Percentiles rank a stretch among this genome's conserved stretches.
phyloP scores from a whole-genome alignment of 2,888 invertebrate genomes.

The Acheta domesticus region DNA sequence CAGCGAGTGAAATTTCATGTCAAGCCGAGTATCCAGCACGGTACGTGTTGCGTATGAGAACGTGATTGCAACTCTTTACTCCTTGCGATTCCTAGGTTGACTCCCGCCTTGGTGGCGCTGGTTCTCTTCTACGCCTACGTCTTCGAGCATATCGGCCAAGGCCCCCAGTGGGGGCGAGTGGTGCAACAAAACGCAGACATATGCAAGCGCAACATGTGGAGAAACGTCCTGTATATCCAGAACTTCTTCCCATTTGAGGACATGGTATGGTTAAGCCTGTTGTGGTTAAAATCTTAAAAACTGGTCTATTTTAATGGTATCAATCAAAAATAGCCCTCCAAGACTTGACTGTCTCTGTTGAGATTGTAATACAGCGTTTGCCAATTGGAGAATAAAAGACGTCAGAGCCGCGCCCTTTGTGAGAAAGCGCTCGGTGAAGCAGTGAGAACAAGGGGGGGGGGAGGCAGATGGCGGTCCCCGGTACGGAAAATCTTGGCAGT shows the following conservation, averaged over 20 bases:
- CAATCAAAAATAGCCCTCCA: too few relatives aligned
- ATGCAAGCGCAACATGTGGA: conserved; percentile 65
- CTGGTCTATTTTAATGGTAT: too few relatives aligned
- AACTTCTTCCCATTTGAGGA: conserved; percentile 67
- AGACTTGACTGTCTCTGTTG: not conserved
- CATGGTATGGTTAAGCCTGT: conserved; percentile 53
- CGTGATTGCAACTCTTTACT: too few relatives aligned
- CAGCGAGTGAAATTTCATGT: too few relatives aligned
- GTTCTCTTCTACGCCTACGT: conserved; percentile 65
- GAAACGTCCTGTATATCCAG: conserved; percentile 64
- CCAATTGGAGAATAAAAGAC: too few relatives aligned
- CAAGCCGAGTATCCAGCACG: too few relatives aligned
- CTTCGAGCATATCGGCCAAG: conserved; percentile 61
- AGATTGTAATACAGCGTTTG: not conserved
- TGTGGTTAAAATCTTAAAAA: not conserved
- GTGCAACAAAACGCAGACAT: conserved; percentile 61
- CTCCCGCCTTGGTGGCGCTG: conserved; percentile 61
- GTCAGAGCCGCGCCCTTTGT: too few relatives aligned
- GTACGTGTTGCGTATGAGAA: too few relatives aligned
- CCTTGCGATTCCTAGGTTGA: conserved; percentile 51
- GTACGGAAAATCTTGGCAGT: too few relatives aligned
- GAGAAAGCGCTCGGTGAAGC: too few relatives aligned
- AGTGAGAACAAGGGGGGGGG: too few relatives aligned
- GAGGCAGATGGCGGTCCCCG: too few relatives aligned
- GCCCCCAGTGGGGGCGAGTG: conserved; percentile 65